phyloP scores from a whole-genome alignment of 2,797 vertebrate species.

The Siniperca scherzeri region DNA sequence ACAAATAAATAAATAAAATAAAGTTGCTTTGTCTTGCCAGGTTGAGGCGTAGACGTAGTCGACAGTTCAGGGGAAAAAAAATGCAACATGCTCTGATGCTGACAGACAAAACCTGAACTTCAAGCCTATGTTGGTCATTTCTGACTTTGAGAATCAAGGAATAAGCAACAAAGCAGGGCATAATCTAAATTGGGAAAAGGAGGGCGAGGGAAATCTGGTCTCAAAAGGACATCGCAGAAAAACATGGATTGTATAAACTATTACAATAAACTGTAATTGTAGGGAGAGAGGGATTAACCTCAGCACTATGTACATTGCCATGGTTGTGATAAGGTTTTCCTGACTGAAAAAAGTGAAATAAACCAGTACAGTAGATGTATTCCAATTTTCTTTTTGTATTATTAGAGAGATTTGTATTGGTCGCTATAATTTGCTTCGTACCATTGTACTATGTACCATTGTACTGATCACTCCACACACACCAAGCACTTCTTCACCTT shows the following conservation, averaged over 20 bases:
- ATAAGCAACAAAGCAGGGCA: slow-evolving; percentile 1
- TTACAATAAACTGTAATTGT: not conserved
- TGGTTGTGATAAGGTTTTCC: not conserved
- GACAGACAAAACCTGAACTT: slow-evolving; percentile 2
- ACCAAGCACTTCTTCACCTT: too few relatives aligned
- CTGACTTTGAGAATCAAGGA: slow-evolving; percentile 3
- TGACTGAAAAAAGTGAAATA: not conserved
- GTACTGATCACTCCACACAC: not conserved
- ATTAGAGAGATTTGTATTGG: not conserved
- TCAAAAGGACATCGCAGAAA: not conserved
- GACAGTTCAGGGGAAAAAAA: not conserved
- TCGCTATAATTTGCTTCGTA: not conserved
- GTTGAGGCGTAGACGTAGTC: not conserved
- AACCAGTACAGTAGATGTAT: not conserved
- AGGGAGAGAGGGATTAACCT: slow-evolving; percentile 2
- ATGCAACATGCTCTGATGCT: not conserved
- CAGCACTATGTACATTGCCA: not conserved
- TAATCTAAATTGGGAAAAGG: not conserved
- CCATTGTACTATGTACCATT: not conserved
- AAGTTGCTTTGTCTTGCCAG: not conserved
- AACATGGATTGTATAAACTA: not conserved
- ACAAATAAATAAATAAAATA: too few relatives aligned
- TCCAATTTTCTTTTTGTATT: not conserved
- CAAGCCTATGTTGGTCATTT: not conserved
- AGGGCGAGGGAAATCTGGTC: not conserved